These are phyloP conservation scores for Octodonta nipae DNA, from an alignment of 2,888 invertebrate genomes.

Conservation along the genomic window DNA sequence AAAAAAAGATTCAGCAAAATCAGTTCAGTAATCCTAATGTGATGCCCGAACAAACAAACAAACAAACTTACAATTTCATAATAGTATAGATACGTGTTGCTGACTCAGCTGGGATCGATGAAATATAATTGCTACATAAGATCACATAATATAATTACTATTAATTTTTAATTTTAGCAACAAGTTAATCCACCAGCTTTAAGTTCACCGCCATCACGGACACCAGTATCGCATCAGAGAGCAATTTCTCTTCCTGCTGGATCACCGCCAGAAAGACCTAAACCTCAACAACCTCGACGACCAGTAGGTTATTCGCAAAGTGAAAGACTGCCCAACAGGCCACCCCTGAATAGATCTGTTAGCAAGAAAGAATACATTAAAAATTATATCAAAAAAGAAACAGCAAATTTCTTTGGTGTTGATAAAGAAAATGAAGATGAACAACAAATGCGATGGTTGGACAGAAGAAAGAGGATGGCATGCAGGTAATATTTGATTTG, in stretches of 20 bases:
- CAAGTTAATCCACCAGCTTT: constrained; percentile 3
- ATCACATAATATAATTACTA: too few relatives aligned
- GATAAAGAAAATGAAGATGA: constrained; percentile 63
- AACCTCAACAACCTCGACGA: constrained; percentile 9
- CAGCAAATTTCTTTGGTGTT: constrained; percentile 75
- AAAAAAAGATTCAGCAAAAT: too few relatives aligned
- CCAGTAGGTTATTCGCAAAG: constrained; percentile 28
- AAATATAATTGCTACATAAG: too few relatives aligned
- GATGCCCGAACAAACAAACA: too few relatives aligned
- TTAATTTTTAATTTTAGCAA: too few relatives aligned
- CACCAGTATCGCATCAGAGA: constrained; percentile 22
- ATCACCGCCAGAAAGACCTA: constrained; percentile 20
- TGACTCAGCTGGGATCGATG: too few relatives aligned
- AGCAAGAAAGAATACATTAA: constrained; percentile 38
- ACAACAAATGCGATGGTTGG: constrained; percentile 60
- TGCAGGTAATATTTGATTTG: constrained; percentile 57
- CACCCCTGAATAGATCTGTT: constrained; percentile 32
- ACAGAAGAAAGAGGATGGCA: constrained; percentile 64
- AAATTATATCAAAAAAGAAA: constrained; percentile 63
- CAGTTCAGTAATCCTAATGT: too few relatives aligned
- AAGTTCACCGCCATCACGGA: constrained; percentile 1
- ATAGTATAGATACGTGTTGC: too few relatives aligned
- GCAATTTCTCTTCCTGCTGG: constrained; percentile 24
- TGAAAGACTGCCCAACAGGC: constrained; percentile 29
- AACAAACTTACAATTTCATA: too few relatives aligned